A percentile compares a stretch with the other conserved stretches of the same genome.
phyloP scores from a whole-genome alignment of 2,113 vertebrate species.

The Electrona antarctica region DNA sequence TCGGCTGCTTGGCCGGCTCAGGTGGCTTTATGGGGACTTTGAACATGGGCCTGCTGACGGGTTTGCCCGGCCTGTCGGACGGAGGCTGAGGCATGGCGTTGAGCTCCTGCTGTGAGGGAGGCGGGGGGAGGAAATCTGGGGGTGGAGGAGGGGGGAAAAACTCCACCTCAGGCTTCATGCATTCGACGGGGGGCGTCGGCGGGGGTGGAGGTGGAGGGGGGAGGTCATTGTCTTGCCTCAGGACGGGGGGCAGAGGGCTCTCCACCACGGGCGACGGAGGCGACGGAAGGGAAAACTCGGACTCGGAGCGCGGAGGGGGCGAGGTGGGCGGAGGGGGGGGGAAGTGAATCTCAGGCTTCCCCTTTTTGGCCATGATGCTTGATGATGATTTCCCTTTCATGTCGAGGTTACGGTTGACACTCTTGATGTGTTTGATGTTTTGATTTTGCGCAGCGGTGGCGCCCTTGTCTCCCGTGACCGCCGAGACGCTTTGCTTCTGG shows the following conservation, averaged over 20 bases:
- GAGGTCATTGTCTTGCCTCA: slow-evolving; percentile 79
- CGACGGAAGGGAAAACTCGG: slow-evolving; percentile 86
- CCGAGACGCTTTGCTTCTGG: slow-evolving; percentile 52
- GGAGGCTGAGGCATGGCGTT: slow-evolving; percentile 65
- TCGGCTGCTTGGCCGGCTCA: slow-evolving; percentile 66
- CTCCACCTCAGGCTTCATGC: slow-evolving; percentile 74
- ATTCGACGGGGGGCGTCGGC: slow-evolving; percentile 71
- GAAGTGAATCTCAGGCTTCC: slow-evolving; percentile 78
- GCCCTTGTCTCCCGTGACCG: slow-evolving; percentile 32
- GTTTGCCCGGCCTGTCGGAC: slow-evolving; percentile 59
- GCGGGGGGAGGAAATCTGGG: slow-evolving; percentile 73
- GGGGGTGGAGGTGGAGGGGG: slow-evolving; percentile 80
- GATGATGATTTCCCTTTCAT: slow-evolving; percentile 56
- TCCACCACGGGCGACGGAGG: slow-evolving; percentile 82
- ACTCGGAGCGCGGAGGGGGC: slow-evolving; percentile 83
- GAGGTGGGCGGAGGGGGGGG: slow-evolving; percentile 82
- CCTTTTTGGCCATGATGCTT: slow-evolving; percentile 60
- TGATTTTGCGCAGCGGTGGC: slow-evolving; percentile 54
- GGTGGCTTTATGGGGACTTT: slow-evolving; percentile 75
- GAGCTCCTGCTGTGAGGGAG: slow-evolving; percentile 78
- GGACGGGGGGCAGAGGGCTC: slow-evolving; percentile 51
- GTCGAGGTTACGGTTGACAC: slow-evolving; percentile 49
- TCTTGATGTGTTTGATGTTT: slow-evolving; percentile 63
- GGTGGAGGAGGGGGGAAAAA: slow-evolving; percentile 72
- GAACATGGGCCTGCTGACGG: slow-evolving; percentile 66